These are phyloP conservation scores for Orthonyx spaldingii DNA, from an alignment of 2,113 vertebrate species.

Conservation along the genomic window DNA sequence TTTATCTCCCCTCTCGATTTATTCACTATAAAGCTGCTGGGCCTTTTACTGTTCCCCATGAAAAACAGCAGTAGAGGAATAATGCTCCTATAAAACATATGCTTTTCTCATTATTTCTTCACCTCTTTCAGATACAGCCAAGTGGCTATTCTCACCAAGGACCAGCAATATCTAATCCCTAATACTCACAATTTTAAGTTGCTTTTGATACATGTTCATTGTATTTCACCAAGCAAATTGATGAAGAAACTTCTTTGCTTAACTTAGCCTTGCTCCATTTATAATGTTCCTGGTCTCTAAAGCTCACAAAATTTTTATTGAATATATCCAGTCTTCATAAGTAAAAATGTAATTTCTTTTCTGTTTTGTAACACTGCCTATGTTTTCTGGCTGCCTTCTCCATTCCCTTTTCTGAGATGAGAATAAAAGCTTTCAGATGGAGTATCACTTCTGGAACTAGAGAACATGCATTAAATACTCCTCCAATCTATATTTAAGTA, in stretches of 20 bases:
- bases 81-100: not conserved
- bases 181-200: not conserved
- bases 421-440: not conserved
- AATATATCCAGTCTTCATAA: not conserved
- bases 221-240: not conserved
- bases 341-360: not conserved
- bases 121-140: not conserved
- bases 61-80: not conserved
- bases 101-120: conserved; percentile 22
- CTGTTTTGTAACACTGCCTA: not conserved
- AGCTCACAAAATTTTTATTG: not conserved
- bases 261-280: not conserved
- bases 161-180: not conserved
- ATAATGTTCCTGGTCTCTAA: not conserved
- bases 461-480: not conserved
- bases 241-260: not conserved
- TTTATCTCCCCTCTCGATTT: not conserved
- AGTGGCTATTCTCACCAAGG: not conserved
- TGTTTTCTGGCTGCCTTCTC: not conserved
- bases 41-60: conserved; percentile 10
- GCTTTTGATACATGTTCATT: not conserved
- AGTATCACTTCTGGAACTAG: not conserved
- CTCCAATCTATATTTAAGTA: not conserved
- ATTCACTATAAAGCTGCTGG: not conserved
- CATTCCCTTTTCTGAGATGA: not conserved